Conservation (phyloP, 2,888 invertebrate species). For the Drosophila aldrichi region DNA sequence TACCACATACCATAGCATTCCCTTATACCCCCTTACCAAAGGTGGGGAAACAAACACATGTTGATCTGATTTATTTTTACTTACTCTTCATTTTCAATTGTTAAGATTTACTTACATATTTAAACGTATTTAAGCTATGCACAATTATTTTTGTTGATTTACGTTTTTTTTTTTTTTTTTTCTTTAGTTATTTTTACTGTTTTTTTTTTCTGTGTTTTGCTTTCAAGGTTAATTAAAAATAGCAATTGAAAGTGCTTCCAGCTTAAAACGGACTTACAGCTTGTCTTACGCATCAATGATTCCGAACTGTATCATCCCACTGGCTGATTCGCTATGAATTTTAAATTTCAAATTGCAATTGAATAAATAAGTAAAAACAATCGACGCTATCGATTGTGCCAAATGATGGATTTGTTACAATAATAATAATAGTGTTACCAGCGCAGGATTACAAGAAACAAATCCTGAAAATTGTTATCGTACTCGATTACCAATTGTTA, state of each 20-base stretch:
- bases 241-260: constrained; percentile 36
- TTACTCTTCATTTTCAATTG: constrained; percentile 74
- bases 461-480: constrained; percentile 41
- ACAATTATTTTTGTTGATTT: constrained; percentile 56
- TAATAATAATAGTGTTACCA: constrained; percentile 47
- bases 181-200: constrained; percentile 1
- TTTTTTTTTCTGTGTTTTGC: constrained; percentile 6
- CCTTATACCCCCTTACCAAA: constrained; percentile 81
- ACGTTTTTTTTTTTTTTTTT: constrained; percentile 24
- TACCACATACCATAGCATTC: constrained; percentile 44
- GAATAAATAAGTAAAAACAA: constrained; percentile 61
- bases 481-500: constrained; percentile 40
- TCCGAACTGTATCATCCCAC: constrained; percentile 45
- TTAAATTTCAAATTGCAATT: constrained; percentile 48
- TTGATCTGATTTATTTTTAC: constrained; percentile 79
- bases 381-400: constrained; percentile 21
- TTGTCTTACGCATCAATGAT: constrained; percentile 39
- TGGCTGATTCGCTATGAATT: constrained; percentile 54
- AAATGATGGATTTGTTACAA: constrained; percentile 31
- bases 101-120: constrained; percentile 77
- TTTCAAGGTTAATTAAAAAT: constrained; percentile 28
- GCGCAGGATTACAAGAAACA: constrained; percentile 33
- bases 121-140: constrained; percentile 77
- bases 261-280: constrained; percentile 53
- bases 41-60: constrained; percentile 82